Evolutionary conservation across 2,113 vertebrate species (phyloP).

Genomic region (Rhizomys pruinosus): DNA sequence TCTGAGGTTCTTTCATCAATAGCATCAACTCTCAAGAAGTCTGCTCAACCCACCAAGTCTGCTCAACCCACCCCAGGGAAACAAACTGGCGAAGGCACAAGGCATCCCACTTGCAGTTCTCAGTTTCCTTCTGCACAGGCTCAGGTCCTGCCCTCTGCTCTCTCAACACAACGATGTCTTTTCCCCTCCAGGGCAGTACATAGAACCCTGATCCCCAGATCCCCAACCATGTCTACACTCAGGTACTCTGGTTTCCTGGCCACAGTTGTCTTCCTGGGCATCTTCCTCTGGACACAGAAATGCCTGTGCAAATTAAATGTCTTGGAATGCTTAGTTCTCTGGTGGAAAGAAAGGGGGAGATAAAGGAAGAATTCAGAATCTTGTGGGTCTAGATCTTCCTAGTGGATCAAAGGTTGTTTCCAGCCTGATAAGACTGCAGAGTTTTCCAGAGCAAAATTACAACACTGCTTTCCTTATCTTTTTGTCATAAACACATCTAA

Average conservation of each 20-base stretch:
- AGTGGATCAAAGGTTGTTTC: neutral
- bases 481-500: neutral
- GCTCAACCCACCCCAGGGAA: constrained; percentile 72
- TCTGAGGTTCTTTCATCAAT: neutral
- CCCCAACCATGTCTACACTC: neutral
- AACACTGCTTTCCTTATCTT: constrained; percentile 28
- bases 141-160: neutral
- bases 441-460: constrained; percentile 18
- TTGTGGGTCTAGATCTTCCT: neutral
- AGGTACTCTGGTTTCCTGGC: neutral
- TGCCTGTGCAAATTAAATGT: neutral
- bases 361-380: neutral
- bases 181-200: neutral
- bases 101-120: neutral
- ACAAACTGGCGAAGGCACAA: constrained; percentile 64
- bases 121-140: neutral
- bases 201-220: neutral
- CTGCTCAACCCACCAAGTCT: constrained; percentile 39
- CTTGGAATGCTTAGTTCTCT: neutral
- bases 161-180: neutral
- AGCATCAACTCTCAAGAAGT: neutral
- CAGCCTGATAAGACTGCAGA: neutral
- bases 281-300: neutral
- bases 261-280: neutral
- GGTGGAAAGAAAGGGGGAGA: neutral